Evolutionary conservation across 2,888 invertebrate genomes (phyloP).

Genomic region (Reticulitermes lucifugus): DNA sequence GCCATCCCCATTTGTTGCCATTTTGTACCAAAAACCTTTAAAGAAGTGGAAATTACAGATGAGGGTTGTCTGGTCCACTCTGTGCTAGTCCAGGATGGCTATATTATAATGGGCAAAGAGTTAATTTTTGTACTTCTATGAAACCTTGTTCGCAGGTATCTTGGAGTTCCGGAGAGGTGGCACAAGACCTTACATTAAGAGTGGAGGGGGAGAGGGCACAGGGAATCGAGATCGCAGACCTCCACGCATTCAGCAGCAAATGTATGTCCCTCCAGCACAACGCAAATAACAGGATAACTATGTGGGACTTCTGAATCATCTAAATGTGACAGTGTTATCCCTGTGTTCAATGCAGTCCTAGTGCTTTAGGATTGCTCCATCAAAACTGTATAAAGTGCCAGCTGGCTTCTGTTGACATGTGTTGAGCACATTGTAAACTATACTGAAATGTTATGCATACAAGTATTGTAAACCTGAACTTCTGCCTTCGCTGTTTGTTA

Average conservation of each 20-base stretch:
- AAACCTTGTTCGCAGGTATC: constrained; percentile 51
- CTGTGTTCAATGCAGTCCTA: neutral
- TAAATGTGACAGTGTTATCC: neutral
- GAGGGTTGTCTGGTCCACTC: no score
- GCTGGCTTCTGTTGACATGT: neutral
- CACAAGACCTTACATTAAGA: constrained; percentile 56
- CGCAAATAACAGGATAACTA: constrained; percentile 56
- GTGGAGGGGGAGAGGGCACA: constrained; percentile 58
- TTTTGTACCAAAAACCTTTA: no score
- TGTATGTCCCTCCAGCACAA: constrained; percentile 65
- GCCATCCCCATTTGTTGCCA: no score
- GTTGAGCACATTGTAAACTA: neutral
- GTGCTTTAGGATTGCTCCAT: neutral
- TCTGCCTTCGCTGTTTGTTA: constrained; percentile 1
- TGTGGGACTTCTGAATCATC: neutral
- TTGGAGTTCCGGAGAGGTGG: constrained; percentile 57
- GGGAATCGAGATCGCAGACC: constrained; percentile 55
- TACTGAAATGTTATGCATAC: neutral
- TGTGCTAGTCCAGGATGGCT: no score
- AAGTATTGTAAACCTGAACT: neutral
- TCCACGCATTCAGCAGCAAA: constrained; percentile 61
- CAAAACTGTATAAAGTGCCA: neutral
- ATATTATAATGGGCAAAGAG: no score
- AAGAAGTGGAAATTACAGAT: no score
- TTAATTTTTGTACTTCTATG: neutral